These are phyloP conservation scores for Andrena bucephala DNA, from an alignment of 2,888 invertebrate genomes.

Conservation along the genomic window DNA sequence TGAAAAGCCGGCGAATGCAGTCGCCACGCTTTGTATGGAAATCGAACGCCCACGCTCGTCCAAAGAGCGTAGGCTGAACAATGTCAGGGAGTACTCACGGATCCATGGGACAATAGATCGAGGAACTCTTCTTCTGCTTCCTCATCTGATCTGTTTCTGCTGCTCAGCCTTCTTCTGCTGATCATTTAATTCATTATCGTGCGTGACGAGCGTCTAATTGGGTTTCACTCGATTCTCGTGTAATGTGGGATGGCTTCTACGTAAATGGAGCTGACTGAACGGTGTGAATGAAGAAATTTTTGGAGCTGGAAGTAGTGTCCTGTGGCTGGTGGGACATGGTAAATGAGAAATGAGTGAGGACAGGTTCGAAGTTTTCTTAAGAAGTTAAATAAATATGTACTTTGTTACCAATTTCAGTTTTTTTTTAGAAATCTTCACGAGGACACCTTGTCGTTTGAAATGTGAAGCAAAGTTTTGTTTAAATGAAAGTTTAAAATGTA, in stretches of 20 bases:
- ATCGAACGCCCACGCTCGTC: conserved; percentile 53
- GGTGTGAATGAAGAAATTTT: background rate
- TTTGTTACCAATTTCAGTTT: too few relatives aligned
- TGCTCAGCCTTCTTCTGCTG: background rate
- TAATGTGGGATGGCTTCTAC: background rate
- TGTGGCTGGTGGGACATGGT: background rate
- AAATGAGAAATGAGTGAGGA: background rate
- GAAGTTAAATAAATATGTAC: too few relatives aligned
- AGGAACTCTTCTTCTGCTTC: conserved; percentile 8
- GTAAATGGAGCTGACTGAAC: background rate
- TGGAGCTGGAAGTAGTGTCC: background rate
- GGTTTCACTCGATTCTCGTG: background rate
- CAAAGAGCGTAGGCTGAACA: conserved; percentile 32
- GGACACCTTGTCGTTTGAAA: too few relatives aligned
- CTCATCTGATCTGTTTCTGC: conserved; percentile 13
- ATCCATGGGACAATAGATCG: background rate
- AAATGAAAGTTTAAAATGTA: too few relatives aligned
- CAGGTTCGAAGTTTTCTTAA: background rate
- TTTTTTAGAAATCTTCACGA: too few relatives aligned
- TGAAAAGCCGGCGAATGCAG: conserved; percentile 65
- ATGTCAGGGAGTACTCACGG: conserved; percentile 23
- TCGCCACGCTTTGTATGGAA: conserved; percentile 73
- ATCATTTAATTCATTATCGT: background rate
- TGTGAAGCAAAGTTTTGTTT: too few relatives aligned
- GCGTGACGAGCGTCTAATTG: conserved; percentile 2